phyloP scores from a whole-genome alignment of 2,113 vertebrate species.

The Xiphophorus maculatus region DNA sequence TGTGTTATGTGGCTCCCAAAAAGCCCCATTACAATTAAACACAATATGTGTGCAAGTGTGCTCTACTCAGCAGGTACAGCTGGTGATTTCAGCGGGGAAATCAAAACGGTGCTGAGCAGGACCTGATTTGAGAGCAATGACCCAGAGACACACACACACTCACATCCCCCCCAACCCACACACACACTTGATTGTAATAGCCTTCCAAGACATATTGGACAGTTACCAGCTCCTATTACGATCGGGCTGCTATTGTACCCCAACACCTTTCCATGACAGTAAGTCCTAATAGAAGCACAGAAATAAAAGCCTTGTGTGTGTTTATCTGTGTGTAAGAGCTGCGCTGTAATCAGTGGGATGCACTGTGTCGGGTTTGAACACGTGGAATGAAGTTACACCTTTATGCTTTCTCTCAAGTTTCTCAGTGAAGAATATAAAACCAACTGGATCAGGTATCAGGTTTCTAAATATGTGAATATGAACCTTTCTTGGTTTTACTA shows the following conservation, averaged over 20 bases:
- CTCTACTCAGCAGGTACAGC: constrained; percentile 50
- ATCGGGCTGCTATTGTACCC: constrained; percentile 4
- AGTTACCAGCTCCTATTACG: constrained; percentile 34
- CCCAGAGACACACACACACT: constrained; percentile 26
- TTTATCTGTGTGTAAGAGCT: no score
- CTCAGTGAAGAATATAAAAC: background rate
- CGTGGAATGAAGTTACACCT: constrained; percentile 4
- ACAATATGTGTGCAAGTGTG: constrained; percentile 26
- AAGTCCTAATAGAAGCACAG: constrained; percentile 7
- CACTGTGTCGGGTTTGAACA: background rate
- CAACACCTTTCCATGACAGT: constrained; percentile 23
- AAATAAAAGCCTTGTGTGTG: constrained; percentile 9
- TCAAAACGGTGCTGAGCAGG: constrained; percentile 60
- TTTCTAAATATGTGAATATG: no score
- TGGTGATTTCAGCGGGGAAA: constrained; percentile 67
- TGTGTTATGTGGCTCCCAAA: constrained; percentile 53
- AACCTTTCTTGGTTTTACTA: no score
- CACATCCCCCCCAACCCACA: constrained; percentile 9
- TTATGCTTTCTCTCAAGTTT: background rate
- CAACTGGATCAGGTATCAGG: background rate
- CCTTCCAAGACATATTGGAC: constrained; percentile 39
- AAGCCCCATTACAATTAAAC: constrained; percentile 55
- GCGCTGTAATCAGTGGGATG: background rate
- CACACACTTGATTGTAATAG: constrained; percentile 32
- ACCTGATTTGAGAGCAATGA: constrained; percentile 53